Evolutionary conservation across 1,140 invertebrate genomes (phyloP).

Genomic region (Triops longicaudatus): DNA sequence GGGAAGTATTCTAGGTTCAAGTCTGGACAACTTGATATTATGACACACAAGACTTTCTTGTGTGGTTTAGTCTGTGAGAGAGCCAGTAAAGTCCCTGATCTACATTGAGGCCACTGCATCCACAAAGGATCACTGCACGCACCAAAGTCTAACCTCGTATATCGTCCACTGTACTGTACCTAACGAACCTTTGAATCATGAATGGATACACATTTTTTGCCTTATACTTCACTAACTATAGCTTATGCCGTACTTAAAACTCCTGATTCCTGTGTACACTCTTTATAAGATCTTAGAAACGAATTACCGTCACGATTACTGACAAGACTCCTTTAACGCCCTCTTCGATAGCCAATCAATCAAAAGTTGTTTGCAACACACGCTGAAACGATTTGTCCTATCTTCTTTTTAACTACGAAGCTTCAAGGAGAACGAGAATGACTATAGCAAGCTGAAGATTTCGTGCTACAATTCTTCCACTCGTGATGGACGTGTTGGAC

Average conservation of each 20-base stretch:
- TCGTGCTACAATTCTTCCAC: neutral
- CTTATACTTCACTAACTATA: too few species aligned
- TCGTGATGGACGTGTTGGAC: neutral
- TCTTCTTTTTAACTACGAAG: too few species aligned
- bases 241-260: too few species aligned
- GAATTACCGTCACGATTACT: too few species aligned
- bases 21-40: too few species aligned
- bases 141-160: neutral
- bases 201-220: neutral
- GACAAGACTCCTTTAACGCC: too few species aligned
- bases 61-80: neutral
- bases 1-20: too few species aligned
- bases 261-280: too few species aligned
- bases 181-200: neutral
- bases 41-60: neutral
- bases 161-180: neutral
- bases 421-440: neutral
- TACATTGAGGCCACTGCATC: neutral
- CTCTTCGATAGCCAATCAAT: too few species aligned
- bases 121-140: constrained; percentile 1
- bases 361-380: too few species aligned
- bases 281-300: too few species aligned
- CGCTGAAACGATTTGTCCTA: too few species aligned
- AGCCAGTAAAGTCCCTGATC: constrained; percentile 11
- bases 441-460: neutral